These are phyloP conservation scores for Sus scrofa DNA, from an alignment of 2,113 vertebrate genomes.

Conservation along the genomic window DNA sequence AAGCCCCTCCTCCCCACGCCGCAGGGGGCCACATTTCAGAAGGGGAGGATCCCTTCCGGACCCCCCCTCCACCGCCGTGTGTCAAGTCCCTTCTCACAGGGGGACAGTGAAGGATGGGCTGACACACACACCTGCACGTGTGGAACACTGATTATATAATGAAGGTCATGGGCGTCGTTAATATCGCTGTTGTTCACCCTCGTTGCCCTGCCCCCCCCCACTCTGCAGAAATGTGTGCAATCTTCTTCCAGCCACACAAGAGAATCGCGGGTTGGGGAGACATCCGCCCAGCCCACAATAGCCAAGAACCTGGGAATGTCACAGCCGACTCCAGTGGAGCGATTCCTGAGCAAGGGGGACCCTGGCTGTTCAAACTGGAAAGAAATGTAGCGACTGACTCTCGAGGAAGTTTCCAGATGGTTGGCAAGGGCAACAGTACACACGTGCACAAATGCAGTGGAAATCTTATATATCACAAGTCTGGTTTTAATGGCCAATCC, in stretches of 20 bases:
- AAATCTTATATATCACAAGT: fast-evolving
- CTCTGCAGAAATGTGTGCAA: background rate
- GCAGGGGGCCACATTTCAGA: background rate
- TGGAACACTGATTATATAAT: fast-evolving
- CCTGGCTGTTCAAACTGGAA: background rate
- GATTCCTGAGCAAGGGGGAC: background rate
- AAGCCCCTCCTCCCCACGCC: background rate
- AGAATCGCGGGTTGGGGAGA: background rate
- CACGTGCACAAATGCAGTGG: fast-evolving
- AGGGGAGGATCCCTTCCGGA: background rate
- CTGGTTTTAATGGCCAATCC: background rate
- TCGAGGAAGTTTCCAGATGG: background rate
- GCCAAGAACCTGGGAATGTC: background rate
- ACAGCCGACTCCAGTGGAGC: fast-evolving
- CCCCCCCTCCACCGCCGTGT: fast-evolving
- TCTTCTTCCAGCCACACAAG: too few relatives aligned
- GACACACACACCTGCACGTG: fast-evolving
- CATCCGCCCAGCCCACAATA: background rate
- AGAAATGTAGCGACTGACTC: too few relatives aligned
- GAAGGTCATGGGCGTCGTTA: too few relatives aligned
- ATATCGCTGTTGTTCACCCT: too few relatives aligned
- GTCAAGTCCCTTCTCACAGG: fast-evolving
- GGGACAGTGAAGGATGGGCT: fast-evolving
- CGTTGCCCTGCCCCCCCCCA: background rate
- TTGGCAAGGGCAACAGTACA: background rate